These are phyloP conservation scores for Leucozona laternaria DNA, from an alignment of 2,888 invertebrate genomes.

Conservation along the genomic window DNA sequence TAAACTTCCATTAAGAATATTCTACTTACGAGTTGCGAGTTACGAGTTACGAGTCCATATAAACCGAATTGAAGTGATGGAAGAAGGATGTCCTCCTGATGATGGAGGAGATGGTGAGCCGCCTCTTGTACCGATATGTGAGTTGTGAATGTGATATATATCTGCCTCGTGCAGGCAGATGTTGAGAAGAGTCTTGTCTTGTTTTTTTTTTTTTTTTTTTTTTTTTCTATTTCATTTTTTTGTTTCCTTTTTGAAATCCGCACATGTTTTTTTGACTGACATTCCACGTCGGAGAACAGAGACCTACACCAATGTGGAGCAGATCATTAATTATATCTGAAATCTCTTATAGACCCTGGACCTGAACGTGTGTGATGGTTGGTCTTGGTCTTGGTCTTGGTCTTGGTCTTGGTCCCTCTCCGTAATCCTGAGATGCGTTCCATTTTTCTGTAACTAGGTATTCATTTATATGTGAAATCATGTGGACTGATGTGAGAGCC, in stretches of 20 bases:
- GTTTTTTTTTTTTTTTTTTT: neutral
- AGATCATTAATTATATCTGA: slow-evolving; percentile 83
- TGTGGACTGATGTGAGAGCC: slow-evolving; percentile 56
- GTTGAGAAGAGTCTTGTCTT: slow-evolving; percentile 60
- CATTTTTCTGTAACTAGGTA: slow-evolving; percentile 71
- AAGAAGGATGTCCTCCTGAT: slow-evolving; percentile 47
- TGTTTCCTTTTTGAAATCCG: slow-evolving; percentile 58
- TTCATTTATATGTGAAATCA: slow-evolving; percentile 58
- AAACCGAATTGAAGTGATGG: slow-evolving; percentile 62
- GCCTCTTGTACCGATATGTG: slow-evolving; percentile 10
- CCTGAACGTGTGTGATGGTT: slow-evolving; percentile 54
- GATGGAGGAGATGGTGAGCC: slow-evolving; percentile 20
- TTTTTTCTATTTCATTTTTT: neutral
- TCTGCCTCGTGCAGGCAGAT: slow-evolving; percentile 64
- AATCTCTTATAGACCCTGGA: slow-evolving; percentile 73
- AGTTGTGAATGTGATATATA: slow-evolving; percentile 36
- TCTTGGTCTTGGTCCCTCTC: slow-evolving; percentile 56
- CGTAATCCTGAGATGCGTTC: slow-evolving; percentile 62
- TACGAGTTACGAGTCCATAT: slow-evolving; percentile 29
- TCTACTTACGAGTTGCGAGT: slow-evolving; percentile 49
- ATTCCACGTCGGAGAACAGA: slow-evolving; percentile 73
- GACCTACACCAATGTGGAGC: slow-evolving; percentile 80
- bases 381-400: too few relatives aligned
- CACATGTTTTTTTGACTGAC: slow-evolving; percentile 72
- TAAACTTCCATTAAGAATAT: slow-evolving; percentile 72